phyloP scores from a whole-genome alignment of 1,140 invertebrate genomes.

The Caerostris extrusa region DNA sequence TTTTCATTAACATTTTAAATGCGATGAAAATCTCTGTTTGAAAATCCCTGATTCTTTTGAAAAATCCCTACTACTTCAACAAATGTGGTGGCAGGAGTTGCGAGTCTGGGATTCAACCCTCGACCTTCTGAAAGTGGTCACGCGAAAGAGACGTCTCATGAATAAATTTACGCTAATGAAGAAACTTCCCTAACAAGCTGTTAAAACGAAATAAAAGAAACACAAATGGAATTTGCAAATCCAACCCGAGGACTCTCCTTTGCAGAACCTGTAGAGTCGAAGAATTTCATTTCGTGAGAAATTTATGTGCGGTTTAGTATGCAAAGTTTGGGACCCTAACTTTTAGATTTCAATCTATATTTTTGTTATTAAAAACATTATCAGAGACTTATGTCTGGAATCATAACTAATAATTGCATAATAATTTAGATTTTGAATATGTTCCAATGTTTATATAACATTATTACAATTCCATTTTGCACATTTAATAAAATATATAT shows the following conservation, averaged over 20 bases:
- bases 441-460: too few relatives aligned
- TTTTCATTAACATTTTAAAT: neutral
- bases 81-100: neutral
- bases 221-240: neutral
- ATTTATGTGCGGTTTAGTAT: too few relatives aligned
- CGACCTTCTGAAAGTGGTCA: conserved; percentile 35
- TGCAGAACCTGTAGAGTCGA: neutral
- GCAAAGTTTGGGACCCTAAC: too few relatives aligned
- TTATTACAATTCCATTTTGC: too few relatives aligned
- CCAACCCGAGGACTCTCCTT: neutral
- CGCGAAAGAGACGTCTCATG: conserved; percentile 26
- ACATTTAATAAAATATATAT: too few relatives aligned
- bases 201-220: conserved; percentile 35
- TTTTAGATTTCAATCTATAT: too few relatives aligned
- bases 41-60: neutral
- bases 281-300: neutral
- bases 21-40: neutral
- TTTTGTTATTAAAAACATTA: too few relatives aligned
- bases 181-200: conserved; percentile 59
- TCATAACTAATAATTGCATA: too few relatives aligned
- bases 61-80: neutral
- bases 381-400: too few relatives aligned
- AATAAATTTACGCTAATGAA: conserved; percentile 52
- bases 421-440: too few relatives aligned
- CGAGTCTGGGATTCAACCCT: conserved; percentile 5